Conservation (phyloP, 1,140 invertebrate species). For the Amyelois transitella region DNA sequence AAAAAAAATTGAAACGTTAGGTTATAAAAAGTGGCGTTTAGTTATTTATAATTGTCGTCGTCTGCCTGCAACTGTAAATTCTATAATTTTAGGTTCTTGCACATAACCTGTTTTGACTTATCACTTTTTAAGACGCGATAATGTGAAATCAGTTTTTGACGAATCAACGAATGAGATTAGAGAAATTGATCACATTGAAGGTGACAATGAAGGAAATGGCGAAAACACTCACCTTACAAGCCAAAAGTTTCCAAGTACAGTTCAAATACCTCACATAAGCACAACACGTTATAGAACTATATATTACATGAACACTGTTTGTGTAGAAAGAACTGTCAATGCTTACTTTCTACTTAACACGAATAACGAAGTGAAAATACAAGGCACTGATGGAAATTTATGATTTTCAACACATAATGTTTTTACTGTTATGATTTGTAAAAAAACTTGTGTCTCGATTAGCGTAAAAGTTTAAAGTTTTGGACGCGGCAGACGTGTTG, state of each 20-base stretch:
- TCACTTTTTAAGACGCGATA: neutral
- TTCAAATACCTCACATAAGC: constrained; percentile 36
- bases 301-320: constrained; percentile 23
- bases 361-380: constrained; percentile 1
- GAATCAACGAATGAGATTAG: too few species aligned
- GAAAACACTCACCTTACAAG: constrained; percentile 37
- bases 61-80: neutral
- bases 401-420: neutral
- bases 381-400: neutral
- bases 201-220: neutral
- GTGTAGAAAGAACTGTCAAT: constrained; percentile 25
- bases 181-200: neutral
- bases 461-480: constrained; percentile 33
- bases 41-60: neutral
- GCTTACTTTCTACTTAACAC: constrained; percentile 26
- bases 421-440: constrained; percentile 3
- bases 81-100: neutral
- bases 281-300: constrained; percentile 28
- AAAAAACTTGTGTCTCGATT: constrained; percentile 16
- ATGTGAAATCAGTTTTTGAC: too few species aligned
- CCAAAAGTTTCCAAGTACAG: constrained; percentile 32
- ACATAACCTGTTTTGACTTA: neutral
- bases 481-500: constrained; percentile 18
- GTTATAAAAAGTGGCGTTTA: neutral
- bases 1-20: neutral